Percentiles rank a stretch among this genome's conserved stretches.
These are phyloP conservation scores for Phylloscopus trochiloides DNA, from an alignment of 2,113 vertebrate genomes.

Conservation along the genomic window DNA sequence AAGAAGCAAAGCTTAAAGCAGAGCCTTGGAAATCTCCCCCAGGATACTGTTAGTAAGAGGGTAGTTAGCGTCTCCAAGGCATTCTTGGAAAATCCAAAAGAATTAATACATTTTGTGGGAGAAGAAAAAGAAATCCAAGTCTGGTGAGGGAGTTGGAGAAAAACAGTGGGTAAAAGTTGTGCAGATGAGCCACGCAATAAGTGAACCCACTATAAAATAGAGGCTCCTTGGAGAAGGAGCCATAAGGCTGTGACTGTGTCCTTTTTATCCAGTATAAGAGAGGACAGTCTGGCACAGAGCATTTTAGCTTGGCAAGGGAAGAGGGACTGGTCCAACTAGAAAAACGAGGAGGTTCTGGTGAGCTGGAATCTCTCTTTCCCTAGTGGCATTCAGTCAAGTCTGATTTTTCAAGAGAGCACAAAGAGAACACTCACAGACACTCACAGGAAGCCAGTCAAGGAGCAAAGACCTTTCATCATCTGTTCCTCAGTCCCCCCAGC, in stretches of 20 bases:
- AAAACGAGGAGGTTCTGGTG: not conserved
- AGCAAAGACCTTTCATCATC: constrained; percentile 41
- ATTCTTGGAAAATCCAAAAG: not conserved
- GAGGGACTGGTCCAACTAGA: not conserved
- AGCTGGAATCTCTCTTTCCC: not conserved
- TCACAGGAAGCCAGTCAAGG: not conserved
- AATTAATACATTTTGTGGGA: not conserved
- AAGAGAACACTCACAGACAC: not conserved
- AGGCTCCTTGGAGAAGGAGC: not conserved
- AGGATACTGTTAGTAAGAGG: not conserved
- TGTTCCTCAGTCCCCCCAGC: constrained; percentile 34
- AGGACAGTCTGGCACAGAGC: not conserved
- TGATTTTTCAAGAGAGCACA: not conserved
- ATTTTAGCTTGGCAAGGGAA: not conserved
- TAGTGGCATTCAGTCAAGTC: not conserved
- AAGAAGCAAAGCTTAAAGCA: not conserved
- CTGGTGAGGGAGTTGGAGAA: not conserved
- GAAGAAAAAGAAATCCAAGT: not conserved
- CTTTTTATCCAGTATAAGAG: not conserved
- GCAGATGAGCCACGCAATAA: not conserved
- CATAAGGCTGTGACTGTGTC: not conserved
- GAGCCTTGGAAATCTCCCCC: not conserved
- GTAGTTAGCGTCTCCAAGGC: not conserved
- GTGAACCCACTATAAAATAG: not conserved
- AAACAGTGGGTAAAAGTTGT: not conserved